Percentiles rank a stretch among this genome's conserved stretches.
These are phyloP conservation scores for Emydoidea blandingii DNA, from an alignment of 2,797 vertebrate genomes.

Conservation along the genomic window DNA sequence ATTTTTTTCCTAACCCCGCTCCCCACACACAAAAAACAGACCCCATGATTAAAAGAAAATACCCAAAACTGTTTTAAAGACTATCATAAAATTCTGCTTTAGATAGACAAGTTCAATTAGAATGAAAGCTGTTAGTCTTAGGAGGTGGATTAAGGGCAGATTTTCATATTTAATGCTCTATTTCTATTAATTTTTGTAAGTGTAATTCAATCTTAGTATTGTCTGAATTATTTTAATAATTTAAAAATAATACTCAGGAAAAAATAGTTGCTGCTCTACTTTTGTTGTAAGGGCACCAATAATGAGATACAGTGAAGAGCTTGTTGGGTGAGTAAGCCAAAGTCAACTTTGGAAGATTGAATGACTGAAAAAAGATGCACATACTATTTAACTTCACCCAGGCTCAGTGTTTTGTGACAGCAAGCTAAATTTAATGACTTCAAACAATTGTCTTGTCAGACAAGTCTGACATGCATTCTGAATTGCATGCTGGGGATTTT, in stretches of 20 bases:
- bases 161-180: background rate
- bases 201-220: background rate
- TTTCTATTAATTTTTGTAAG: background rate
- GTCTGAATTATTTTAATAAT: slow-evolving; percentile 1
- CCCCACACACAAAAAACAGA: background rate
- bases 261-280: background rate
- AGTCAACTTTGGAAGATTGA: slow-evolving; percentile 14
- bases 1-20: background rate
- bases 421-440: slow-evolving; percentile 32
- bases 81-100: background rate
- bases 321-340: background rate
- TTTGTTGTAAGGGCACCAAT: background rate
- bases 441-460: slow-evolving; percentile 55
- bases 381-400: background rate
- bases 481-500: slow-evolving; percentile 56
- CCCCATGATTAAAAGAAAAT: background rate
- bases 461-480: slow-evolving; percentile 23
- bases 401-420: slow-evolving; percentile 29
- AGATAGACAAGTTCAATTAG: background rate
- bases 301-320: background rate
- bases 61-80: background rate
- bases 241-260: background rate
- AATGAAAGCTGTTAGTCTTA: background rate
- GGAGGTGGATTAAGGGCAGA: background rate
- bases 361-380: background rate